Evolutionary conservation across 2,113 vertebrate species (phyloP), one percentile per base, ranked within the genome.

Genomic region (Osmerus mordax): DNA sequence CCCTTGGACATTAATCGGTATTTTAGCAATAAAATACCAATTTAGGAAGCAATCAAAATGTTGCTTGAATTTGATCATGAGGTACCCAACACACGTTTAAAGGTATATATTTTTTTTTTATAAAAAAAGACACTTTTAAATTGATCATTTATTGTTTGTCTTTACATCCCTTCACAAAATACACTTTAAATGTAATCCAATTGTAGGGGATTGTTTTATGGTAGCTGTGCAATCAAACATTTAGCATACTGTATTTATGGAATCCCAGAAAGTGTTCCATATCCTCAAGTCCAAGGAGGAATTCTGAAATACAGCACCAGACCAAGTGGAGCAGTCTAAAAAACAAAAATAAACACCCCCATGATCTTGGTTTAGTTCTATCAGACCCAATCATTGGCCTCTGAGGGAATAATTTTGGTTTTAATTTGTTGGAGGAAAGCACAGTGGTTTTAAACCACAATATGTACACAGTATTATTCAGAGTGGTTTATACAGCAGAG

Each of bases 231-330:
- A 73, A 84, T 86, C 65, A 79, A 55, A 79, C 25, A 72, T 47
- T 21, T 36, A 36, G 11, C 23, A 55, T 70, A 76, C 41, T 47
- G 41, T 79, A 74, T 77, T 29, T 11, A 11, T 64, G 21, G 16
- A 47, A 81, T 79, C 47, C 55, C 62, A 18, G 28, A 18, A 15
- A 32, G 63, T 18, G 51, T 75, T 52, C 63, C 25, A 53, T 54
- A 70, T 79, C 70, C 53, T 6, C 21, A 62, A 70, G 69, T 81
- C 71, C 28, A 69, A 29, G 32, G 47, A 13, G 61, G 72, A 80
- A 84, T 77, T 76, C 66, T 21, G 25, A 21, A 78, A 79, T 71
- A 71, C 74, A 70, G 47, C 76, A 65, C 53, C 65, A 70, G 56
- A 67, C 59, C 59, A 67, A 47, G 13, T 70, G 19, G 18, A 61